Percentiles rank a stretch among this genome's conserved stretches.
Evolutionary conservation across 92 coral and sea anemone species (phyloP).

Genomic region (Isaurus tuberculatus): DNA sequence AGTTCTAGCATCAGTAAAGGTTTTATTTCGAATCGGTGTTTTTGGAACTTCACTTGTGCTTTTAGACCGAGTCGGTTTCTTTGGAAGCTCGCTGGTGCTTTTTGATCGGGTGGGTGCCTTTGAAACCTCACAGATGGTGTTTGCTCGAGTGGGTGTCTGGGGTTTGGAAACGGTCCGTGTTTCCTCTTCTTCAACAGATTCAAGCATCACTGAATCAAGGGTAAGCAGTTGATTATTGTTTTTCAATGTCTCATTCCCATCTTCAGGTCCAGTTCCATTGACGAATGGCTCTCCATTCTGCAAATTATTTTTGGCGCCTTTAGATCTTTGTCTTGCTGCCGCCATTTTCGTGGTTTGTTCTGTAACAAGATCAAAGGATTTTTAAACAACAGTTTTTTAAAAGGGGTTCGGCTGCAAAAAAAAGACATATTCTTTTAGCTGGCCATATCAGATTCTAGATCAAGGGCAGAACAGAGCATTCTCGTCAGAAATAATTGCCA

Average conservation of each 20-base stretch:
- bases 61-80: neutral
- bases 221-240: slow-evolving; percentile 28
- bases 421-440: too few species aligned
- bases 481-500: too few species aligned
- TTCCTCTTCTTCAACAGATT: neutral
- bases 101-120: neutral
- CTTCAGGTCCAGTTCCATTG: slow-evolving; percentile 12
- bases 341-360: slow-evolving; percentile 10
- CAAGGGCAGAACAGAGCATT: too few species aligned
- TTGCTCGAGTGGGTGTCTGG: neutral
- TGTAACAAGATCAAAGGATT: neutral
- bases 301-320: neutral
- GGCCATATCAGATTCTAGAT: too few species aligned
- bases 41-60: neutral
- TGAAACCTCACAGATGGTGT: neutral
- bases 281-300: neutral
- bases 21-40: neutral
- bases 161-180: neutral
- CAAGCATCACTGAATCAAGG: slow-evolving; percentile 10
- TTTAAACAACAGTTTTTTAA: too few species aligned
- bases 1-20: neutral
- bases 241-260: neutral
- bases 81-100: neutral
- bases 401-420: too few species aligned
- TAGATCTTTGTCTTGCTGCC: neutral